phyloP scores from a whole-genome alignment of 2,888 invertebrate species.

The Allolobophora icterica region DNA sequence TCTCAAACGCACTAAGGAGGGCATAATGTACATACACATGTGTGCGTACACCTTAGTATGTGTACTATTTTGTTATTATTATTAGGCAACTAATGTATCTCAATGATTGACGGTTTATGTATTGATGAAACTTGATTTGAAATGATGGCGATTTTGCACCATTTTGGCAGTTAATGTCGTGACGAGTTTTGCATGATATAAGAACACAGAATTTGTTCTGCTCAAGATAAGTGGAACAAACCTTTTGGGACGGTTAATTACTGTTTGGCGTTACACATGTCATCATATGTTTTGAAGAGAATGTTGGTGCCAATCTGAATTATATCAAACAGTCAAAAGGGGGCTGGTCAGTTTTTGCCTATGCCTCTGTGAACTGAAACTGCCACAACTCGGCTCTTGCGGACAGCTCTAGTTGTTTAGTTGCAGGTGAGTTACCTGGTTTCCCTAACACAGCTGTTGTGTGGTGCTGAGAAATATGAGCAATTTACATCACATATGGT shows the following conservation, averaged over 20 bases:
- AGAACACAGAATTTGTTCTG: background rate
- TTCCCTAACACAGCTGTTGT: background rate
- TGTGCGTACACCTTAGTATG: background rate
- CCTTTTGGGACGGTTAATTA: background rate
- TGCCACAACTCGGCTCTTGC: background rate
- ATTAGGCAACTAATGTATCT: slow-evolving; percentile 17
- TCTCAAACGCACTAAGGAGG: background rate
- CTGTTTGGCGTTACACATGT: background rate
- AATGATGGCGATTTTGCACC: background rate
- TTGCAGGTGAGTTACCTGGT: background rate
- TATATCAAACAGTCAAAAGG: background rate
- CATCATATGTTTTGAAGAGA: background rate
- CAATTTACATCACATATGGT: background rate
- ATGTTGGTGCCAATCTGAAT: background rate
- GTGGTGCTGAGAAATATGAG: background rate
- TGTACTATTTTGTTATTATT: background rate
- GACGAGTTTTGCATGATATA: background rate
- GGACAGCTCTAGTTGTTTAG: background rate
- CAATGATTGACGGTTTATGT: background rate
- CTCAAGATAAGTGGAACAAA: background rate
- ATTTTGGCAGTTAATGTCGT: background rate
- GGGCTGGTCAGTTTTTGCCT: background rate
- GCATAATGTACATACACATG: background rate
- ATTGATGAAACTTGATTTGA: background rate
- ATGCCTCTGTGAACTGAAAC: background rate